These are phyloP conservation scores for Idris sp. DNA, from an alignment of 1,140 invertebrate species.

Conservation along the genomic window DNA sequence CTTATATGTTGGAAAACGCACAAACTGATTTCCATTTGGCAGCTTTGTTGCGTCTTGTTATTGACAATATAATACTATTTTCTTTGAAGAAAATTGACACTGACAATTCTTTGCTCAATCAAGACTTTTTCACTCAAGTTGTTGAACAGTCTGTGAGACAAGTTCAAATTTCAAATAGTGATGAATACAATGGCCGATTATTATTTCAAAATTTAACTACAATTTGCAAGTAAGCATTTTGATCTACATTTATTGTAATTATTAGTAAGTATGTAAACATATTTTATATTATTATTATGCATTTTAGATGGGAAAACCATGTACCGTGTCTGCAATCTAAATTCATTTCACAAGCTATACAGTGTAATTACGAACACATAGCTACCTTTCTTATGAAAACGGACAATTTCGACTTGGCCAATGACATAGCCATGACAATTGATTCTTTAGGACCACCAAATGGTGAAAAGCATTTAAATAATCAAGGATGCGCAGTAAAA, in stretches of 20 bases:
- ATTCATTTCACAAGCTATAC: constrained; percentile 76
- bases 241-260: too few relatives aligned
- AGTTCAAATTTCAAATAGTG: constrained; percentile 66
- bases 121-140: constrained; percentile 78
- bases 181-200: constrained; percentile 61
- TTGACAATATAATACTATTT: constrained; percentile 76
- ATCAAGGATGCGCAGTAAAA: constrained; percentile 73
- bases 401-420: constrained; percentile 70
- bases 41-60: constrained; percentile 76
- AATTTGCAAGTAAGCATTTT: constrained; percentile 72
- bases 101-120: constrained; percentile 72
- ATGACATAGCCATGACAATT: constrained; percentile 77
- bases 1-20: constrained; percentile 73
- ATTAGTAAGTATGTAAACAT: too few relatives aligned
- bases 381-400: constrained; percentile 73
- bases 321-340: constrained; percentile 73
- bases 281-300: background rate
- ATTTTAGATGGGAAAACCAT: constrained; percentile 78
- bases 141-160: constrained; percentile 76
- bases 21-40: constrained; percentile 75
- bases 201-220: constrained; percentile 78
- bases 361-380: constrained; percentile 76
- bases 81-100: constrained; percentile 75
- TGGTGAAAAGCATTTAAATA: constrained; percentile 67
- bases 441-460: constrained; percentile 73